Evolutionary conservation across 2,888 invertebrate genomes (phyloP), one percentile per base, ranked within the genome.

Genomic region (Coleophora deauratella): DNA sequence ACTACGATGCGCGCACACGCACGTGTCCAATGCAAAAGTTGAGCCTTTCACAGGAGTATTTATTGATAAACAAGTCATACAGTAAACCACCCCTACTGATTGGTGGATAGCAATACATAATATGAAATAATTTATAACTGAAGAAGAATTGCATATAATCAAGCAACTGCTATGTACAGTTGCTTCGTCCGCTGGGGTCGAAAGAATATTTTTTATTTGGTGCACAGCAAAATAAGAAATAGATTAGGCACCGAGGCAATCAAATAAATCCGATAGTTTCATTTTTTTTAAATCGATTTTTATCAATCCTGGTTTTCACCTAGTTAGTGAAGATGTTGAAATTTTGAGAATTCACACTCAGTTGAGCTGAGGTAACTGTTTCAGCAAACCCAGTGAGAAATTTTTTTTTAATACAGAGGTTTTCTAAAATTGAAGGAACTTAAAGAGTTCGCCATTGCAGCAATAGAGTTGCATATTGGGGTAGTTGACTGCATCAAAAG

Each of bases 61-160:
- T 35, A 2, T 40, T 35, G 28, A 21, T 31, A 28, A 41, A 21
- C 35, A 36, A 33, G 30, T 33, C 27, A 36, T 36, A 33, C 21
- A 36, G 33, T 33, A 36, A 32, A 36, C 41, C 7, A 27, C 41
- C 36, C 36, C 41, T 27, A 41, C 36, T 41, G 41, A 41, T 36
- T 41, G 36, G 36, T 36, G 39, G 39, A n/a, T 41, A 36, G 41
- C 33, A 36, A 41, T 37, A 36, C 36, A 36, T 40, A 41, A 41
- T 33, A 36, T 41, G 33, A 41, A 37, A 41, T 31, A 41, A 36
- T 33, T n/a, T 38, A 32, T 33, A 21, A 38, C 33, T 12, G 9
- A 41, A 32, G 41, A 41, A 41, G 32, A 41, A 36, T 41, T 41
- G 27, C 33, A 32, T 32, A 36, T 37, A 41, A 41, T 41, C 12